phyloP scores from a whole-genome alignment of 2,797 vertebrate genomes.

The Micropoecilia bifurca region DNA sequence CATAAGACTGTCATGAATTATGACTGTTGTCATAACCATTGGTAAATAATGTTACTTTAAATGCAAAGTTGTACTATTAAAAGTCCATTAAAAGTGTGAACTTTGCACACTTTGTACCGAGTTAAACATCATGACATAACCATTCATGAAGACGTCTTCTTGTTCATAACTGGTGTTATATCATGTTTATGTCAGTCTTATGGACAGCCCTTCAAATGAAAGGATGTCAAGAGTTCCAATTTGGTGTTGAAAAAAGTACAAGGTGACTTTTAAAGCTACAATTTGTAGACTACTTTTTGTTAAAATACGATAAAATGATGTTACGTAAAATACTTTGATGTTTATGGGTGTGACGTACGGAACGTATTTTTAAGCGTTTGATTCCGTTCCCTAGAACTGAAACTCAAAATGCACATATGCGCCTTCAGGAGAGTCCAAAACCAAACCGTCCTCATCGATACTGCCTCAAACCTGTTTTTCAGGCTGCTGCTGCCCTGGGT shows the following conservation, averaged over 20 bases:
- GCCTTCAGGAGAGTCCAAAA: neutral
- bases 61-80: too few species aligned
- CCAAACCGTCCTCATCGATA: neutral
- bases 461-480: neutral
- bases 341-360: neutral
- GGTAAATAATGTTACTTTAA: too few species aligned
- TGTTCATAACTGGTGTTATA: too few species aligned
- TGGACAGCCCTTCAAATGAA: too few species aligned
- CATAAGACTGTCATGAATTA: too few species aligned
- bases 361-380: neutral
- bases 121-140: too few species aligned
- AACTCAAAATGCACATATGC: neutral
- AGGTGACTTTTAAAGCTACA: neutral
- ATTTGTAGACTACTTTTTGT: neutral
- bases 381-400: neutral
- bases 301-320: neutral
- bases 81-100: too few species aligned
- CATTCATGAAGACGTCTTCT: too few species aligned
- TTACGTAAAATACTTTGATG: neutral
- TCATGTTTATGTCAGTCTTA: too few species aligned
- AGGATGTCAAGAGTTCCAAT: neutral
- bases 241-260: neutral
- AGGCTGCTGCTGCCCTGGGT: constrained; percentile 14
- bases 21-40: too few species aligned
- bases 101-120: too few species aligned